Percentiles rank a stretch among this genome's conserved stretches.
Conservation (phyloP, 2,888 invertebrate genomes). For the Rhamphomyia laevipes region DNA sequence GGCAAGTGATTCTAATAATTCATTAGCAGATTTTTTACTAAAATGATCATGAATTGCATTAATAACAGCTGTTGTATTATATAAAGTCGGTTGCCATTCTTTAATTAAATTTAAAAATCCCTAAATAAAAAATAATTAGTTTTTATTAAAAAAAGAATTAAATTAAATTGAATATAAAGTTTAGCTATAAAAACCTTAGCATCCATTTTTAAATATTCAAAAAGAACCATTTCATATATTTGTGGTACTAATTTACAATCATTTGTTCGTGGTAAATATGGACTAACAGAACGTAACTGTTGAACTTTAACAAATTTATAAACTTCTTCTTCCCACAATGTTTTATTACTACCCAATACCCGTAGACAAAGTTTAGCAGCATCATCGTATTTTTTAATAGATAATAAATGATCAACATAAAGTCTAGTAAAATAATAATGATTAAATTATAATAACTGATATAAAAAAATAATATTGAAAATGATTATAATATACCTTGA, state of each 20-base stretch:
- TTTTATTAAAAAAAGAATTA: background rate
- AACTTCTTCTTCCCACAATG: conserved; percentile 84
- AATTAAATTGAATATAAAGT: background rate
- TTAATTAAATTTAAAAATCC: conserved; percentile 76
- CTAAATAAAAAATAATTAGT: conserved; percentile 26
- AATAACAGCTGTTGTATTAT: conserved; percentile 71
- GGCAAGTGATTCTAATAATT: conserved; percentile 77
- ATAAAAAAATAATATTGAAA: background rate
- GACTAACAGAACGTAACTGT: conserved; percentile 66
- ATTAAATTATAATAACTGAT: conserved; percentile 1
- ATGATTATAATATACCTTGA: conserved; percentile 22
- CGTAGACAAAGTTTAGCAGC: conserved; percentile 79
- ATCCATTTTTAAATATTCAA: conserved; percentile 80
- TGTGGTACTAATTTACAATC: conserved; percentile 66
- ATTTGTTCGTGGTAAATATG: conserved; percentile 63
- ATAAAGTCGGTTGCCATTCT: conserved; percentile 78
- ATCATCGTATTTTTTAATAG: conserved; percentile 56
- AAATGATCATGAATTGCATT: conserved; percentile 77
- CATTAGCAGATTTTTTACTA: conserved; percentile 56
- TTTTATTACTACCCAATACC: conserved; percentile 70
- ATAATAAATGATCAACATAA: conserved; percentile 72
- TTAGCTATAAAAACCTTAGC: conserved; percentile 41
- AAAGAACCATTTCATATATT: conserved; percentile 88
- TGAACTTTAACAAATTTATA: conserved; percentile 77
- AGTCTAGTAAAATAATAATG: conserved; percentile 30